These are phyloP conservation scores for Actinostola sp. DNA, from an alignment of 92 coral and sea anemone genomes.

Conservation along the genomic window DNA sequence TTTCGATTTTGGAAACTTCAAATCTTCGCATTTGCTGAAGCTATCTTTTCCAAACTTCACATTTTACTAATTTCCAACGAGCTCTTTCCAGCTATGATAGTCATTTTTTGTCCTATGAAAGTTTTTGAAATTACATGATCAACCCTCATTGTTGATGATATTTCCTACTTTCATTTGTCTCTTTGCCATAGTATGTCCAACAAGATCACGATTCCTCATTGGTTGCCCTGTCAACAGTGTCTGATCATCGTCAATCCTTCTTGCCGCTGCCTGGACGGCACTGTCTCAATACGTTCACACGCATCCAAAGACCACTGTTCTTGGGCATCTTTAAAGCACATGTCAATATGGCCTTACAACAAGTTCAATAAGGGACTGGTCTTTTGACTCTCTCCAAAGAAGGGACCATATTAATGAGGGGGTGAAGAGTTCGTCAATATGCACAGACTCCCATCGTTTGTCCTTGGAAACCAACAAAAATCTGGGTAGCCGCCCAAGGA, in stretches of 20 bases:
- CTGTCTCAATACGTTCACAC: conserved; percentile 64
- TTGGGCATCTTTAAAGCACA: conserved; percentile 14
- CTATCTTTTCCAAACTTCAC: no score
- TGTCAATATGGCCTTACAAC: conserved; percentile 41
- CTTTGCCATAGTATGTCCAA: conserved; percentile 65
- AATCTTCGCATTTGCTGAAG: no score
- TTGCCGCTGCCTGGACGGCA: conserved; percentile 87
- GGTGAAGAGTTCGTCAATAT: conserved; percentile 83
- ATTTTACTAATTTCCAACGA: no score
- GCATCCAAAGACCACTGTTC: conserved; percentile 44
- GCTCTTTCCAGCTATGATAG: no score
- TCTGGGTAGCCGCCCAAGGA: conserved; percentile 76
- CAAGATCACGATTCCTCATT: conserved; percentile 80
- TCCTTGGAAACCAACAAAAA: conserved; percentile 87
- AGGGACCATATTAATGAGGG: conserved; percentile 78
- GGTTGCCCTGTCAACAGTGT: conserved; percentile 65
- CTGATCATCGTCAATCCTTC: conserved; percentile 72
- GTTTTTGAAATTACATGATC: background rate
- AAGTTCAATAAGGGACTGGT: conserved; percentile 83
- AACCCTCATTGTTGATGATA: background rate
- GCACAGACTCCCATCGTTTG: conserved; percentile 79
- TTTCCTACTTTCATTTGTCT: conserved; percentile 25
- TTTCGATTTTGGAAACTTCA: no score
- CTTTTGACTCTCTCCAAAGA: conserved; percentile 69
- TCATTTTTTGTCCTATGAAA: background rate